Base-by-base conservation (phyloP, 2,888 invertebrate species). In the Tethea ocularis region DNA sequence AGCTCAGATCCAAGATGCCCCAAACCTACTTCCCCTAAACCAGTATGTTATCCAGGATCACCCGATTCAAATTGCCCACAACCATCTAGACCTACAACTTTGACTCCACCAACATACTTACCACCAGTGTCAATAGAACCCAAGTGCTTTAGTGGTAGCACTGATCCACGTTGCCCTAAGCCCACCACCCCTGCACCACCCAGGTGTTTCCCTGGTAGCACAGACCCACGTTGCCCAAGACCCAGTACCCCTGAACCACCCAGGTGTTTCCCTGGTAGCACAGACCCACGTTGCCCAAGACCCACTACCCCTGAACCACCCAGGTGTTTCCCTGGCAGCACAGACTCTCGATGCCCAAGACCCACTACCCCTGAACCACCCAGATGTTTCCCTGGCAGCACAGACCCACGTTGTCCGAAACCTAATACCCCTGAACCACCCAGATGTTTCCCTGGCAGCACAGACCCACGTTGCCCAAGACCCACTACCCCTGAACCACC, bases 1-100 rank as follows among this genome's bases (percentile, higher is more conserved):
- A 75, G 72, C n/a, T 72, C 56, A 3, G 81, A 84, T 59, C 75
- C 78, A 1, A 59, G 78, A 51, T 81, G 79, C 55, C 77, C 74
- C 0, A 57, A 57, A 58, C 70, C 75, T 4, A 74, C 77, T 13
- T 64, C 69, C 17, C 67, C 68, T 11, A 55, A 63, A 33, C 65
- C 64, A 46, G 67, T 66, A 15, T 78, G 83, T 36, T 77, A 71
- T 57, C 87, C 88, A 26, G 86, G 86, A 51, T 82, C 81, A 1
- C 74, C 74, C 8, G 86, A 89, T 67, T 84, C 84, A 0, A 74
- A 75, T 20, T 89, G 89, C 61, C 74, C 73, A 3, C 69, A 72
- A 59, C 67, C 71, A 22, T 53, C 67, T 4, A 60, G 61, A 38
- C 80, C 67, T 1, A 72, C 76, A 0, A 75, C 72, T 52, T 60